Evolutionary conservation across 2,113 vertebrate species (phyloP).

Genomic region (Ploceus nigricollis): DNA sequence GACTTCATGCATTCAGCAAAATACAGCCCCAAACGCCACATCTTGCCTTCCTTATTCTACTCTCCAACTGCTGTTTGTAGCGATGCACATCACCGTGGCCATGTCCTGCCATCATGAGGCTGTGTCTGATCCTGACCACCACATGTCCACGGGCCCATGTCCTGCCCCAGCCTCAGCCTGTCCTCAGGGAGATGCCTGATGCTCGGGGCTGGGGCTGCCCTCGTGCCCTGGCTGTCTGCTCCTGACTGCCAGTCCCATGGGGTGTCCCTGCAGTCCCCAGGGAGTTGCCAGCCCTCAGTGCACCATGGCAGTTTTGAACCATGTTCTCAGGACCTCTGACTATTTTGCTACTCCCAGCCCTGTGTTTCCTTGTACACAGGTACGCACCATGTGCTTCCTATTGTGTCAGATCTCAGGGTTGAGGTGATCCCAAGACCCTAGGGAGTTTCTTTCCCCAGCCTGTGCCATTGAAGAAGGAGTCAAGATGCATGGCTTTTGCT

Average conservation of each 20-base stretch:
- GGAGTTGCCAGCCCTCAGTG: background rate
- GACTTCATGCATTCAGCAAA: background rate
- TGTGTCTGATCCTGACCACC: background rate
- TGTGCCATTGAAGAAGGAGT: too few species aligned
- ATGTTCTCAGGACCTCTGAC: background rate
- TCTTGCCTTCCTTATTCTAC: background rate
- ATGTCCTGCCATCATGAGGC: background rate
- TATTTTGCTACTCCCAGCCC: background rate
- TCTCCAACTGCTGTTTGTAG: background rate
- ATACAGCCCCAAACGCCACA: background rate
- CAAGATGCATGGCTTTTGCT: too few species aligned
- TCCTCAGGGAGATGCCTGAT: accelerated
- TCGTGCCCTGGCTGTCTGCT: accelerated
- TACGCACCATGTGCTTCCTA: background rate
- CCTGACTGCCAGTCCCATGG: background rate
- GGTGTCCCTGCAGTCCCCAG: background rate
- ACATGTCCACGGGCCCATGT: accelerated
- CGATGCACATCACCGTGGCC: accelerated
- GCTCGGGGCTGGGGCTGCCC: background rate
- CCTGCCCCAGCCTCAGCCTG: background rate
- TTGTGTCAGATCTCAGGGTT: too few species aligned
- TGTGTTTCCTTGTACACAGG: accelerated
- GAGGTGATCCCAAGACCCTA: too few species aligned
- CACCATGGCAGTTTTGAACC: background rate
- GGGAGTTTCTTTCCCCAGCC: too few species aligned